A percentile compares a stretch with the other conserved stretches of the same genome.
phyloP scores from a whole-genome alignment of 2,888 invertebrate species.

The Lampropteryx suffumata region DNA sequence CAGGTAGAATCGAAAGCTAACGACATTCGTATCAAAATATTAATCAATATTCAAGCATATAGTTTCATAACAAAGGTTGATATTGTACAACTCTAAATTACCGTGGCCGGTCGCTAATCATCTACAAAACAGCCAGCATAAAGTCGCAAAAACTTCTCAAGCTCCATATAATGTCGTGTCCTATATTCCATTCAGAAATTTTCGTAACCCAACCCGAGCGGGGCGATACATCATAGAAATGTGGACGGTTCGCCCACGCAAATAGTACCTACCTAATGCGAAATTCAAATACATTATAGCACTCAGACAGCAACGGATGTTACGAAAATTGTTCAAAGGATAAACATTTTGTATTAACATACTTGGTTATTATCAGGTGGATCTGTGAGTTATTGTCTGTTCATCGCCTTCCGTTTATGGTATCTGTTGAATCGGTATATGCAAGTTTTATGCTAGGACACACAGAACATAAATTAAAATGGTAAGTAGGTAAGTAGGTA shows the following conservation, averaged over 20 bases:
- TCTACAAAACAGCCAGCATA: too few species aligned
- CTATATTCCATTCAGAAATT: slow-evolving; percentile 49
- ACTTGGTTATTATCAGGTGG: slow-evolving; percentile 17
- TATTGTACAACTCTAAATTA: too few species aligned
- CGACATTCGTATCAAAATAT: too few species aligned
- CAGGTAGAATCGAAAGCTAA: too few species aligned
- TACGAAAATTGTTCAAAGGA: slow-evolving; percentile 46
- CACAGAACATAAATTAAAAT: too few species aligned
- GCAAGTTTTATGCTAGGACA: too few species aligned
- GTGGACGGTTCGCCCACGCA: slow-evolving; percentile 76
- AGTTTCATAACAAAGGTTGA: too few species aligned
- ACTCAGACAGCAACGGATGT: slow-evolving; percentile 43
- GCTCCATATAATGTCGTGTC: background rate
- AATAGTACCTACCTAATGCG: slow-evolving; percentile 47
- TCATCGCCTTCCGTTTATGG: slow-evolving; percentile 14
- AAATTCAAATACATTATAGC: slow-evolving; percentile 58
- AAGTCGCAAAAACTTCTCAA: too few species aligned
- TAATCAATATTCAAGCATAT: too few species aligned
- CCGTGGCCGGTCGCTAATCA: too few species aligned
- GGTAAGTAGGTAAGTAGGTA: too few species aligned
- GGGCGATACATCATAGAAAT: slow-evolving; percentile 78
- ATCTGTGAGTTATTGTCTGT: slow-evolving; percentile 17
- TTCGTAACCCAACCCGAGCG: slow-evolving; percentile 70
- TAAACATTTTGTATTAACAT: slow-evolving; percentile 30
- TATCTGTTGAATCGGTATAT: background rate